These are phyloP conservation scores for Triplophysa tibetana DNA, from an alignment of 2,113 vertebrate species.

Conservation along the genomic window DNA sequence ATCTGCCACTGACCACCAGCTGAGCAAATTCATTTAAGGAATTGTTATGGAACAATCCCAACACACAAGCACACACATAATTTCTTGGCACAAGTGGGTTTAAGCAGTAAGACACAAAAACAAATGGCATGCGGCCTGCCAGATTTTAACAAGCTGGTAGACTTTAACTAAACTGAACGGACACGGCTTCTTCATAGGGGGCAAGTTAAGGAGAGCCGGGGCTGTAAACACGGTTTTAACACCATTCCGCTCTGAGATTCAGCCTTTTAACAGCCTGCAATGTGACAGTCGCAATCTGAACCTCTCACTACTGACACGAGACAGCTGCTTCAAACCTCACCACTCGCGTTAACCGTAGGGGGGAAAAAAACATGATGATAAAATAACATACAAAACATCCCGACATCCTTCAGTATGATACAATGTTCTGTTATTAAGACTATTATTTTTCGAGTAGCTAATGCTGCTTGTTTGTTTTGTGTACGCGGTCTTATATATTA, in stretches of 20 bases:
- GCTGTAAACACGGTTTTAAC: neutral
- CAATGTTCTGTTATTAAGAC: neutral
- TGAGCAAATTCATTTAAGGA: conserved; percentile 24
- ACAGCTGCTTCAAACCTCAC: neutral
- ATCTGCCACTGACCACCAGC: neutral
- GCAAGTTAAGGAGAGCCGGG: neutral
- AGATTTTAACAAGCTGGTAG: neutral
- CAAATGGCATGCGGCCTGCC: neutral
- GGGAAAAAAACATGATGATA: conserved; percentile 6
- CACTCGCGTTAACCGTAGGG: neutral
- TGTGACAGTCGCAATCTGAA: conserved; percentile 17
- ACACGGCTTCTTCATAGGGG: neutral
- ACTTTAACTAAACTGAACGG: neutral
- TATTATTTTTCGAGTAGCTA: too few species aligned
- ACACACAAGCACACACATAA: conserved; percentile 2
- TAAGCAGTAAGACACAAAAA: neutral
- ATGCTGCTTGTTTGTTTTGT: too few species aligned
- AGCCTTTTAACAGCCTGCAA: neutral
- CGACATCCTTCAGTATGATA: neutral
- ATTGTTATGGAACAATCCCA: neutral
- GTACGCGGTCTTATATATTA: too few species aligned
- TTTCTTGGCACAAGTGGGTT: neutral
- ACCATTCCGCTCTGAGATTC: neutral
- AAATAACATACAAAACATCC: conserved; percentile 8
- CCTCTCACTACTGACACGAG: neutral